Evolutionary conservation across 2,113 vertebrate genomes (phyloP), one percentile per base, ranked within the genome.

Genomic region (Heterotis niloticus): DNA sequence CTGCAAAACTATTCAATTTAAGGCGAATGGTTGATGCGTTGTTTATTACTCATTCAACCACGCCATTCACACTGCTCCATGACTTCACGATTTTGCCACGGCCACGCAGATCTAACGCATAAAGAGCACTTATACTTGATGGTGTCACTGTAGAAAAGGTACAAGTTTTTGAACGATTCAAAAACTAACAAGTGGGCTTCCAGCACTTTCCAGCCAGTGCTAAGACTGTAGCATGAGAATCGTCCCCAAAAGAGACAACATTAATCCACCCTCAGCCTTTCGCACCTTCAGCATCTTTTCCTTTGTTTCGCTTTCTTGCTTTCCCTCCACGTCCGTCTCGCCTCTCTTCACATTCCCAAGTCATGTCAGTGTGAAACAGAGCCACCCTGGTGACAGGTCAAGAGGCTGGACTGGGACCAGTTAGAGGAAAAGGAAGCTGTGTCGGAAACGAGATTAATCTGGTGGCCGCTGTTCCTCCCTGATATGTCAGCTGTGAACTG

Each of bases 401-500:
- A 91, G 89, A 90, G 87, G 90, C 92, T 88, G 88, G 90, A 90
- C 87, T 87, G 89, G 92, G 92, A 95, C 92, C 92, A 94, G 93
- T 94, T 93, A 92, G 92, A 94, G 93, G 92, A 95, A 94, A 92
- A 80, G 93, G 93, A 95, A 94, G 91, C 93, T 89, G 91, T 95
- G 94, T 94, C 92, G 93, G 92, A 95, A 94, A 92, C 16, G 90
- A 93, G 94, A 94, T 95, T 95, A 94, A 93, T 94, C 90, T 91
- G 91, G 91, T 91, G 93, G 92, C 91, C 90, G 93, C 92, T 94
- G 93, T 92, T 93, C 86, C 84, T 92, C 85, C 88, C 94, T 93
- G 94, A 95, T 95, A 95, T 93, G 92, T 92, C 93, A 94, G 93
- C 93, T 94, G 93, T 88, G 91, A 89, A 89, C 82, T 88, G 89